Percentiles rank a stretch among this genome's conserved stretches.
Conservation (phyloP, 2,113 vertebrate species). For the Struthidea cinerea region DNA sequence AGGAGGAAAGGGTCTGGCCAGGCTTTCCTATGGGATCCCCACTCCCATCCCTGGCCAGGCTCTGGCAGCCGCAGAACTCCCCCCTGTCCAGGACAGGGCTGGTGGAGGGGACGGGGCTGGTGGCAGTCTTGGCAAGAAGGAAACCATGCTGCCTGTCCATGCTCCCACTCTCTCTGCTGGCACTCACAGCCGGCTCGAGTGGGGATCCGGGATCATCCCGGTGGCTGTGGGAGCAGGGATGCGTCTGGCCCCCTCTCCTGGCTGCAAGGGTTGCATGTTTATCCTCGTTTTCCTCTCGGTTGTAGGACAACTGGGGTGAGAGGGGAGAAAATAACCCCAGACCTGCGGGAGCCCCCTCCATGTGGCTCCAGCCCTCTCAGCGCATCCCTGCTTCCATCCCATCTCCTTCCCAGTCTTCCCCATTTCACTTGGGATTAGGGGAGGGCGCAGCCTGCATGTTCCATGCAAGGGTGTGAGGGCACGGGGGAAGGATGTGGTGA, state of each 20-base stretch:
- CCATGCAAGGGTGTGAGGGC: accelerated
- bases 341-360: accelerated
- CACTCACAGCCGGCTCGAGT: accelerated
- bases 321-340: not conserved
- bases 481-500: accelerated
- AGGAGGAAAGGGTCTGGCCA: too few species aligned
- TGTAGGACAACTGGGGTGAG: accelerated
- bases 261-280: not conserved
- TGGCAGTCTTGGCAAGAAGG: not conserved
- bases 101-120: not conserved
- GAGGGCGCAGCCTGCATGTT: accelerated
- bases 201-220: not conserved
- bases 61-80: not conserved
- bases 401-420: accelerated
- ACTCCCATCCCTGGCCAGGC: accelerated
- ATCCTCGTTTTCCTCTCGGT: not conserved
- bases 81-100: not conserved
- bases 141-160: accelerated
- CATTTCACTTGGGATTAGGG: accelerated
- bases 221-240: not conserved
- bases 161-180: too few species aligned
- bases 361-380: accelerated
- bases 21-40: accelerated
- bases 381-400: not conserved
- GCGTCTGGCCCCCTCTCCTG: not conserved